Evolutionary conservation across 2,888 invertebrate genomes (phyloP), one percentile per base, ranked within the genome.

Genomic region (Euspilapteryx auroguttella): DNA sequence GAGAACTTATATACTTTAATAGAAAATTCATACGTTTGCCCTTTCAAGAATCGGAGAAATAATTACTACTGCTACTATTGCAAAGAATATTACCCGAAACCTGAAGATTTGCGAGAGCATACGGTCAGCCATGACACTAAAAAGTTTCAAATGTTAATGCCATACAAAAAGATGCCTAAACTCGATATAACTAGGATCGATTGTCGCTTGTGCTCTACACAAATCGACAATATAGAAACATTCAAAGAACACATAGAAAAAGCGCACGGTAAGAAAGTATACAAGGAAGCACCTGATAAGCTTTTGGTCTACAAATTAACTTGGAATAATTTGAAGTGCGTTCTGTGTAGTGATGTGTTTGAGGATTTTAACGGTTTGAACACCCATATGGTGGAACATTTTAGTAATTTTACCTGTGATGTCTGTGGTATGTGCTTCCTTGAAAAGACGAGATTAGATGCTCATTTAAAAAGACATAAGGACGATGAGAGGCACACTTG

Each of bases 401-500:
- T 66, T 32, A 65, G 66, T 32, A 76, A 73, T 22, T 68, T 51
- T 15, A 66, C 71, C 0, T 77, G 77, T 29, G 71, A 71, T 32
- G 40, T 71, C 0, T 73, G 71, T 26, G 66, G 75, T 0, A 64
- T 73, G 14, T 66, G 71, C 4, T 80, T 79, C 37, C 36, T 77
- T 0, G 77, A 78, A 33, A 69, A 69, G 21, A 58, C 75, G 0
- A 51, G 79, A 1, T 34, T 79, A 9, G 69, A 69, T 10, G 78
- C 69, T 0, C 80, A 80, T 45, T 29, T 66, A 14, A 68, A 65
- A 20, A 33, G 65, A 4, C 75, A 75, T 21, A 65, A 65, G 2
- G 76, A 79, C 25, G 78, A 76, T 30, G 80, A 79, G 14, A 52
- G 58, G 0, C 66, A 77, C 34, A 69, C 68, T 0, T 83, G 82